Base-by-base conservation (phyloP, 2,113 vertebrate genomes). In the Toxotes chatareus region DNA sequence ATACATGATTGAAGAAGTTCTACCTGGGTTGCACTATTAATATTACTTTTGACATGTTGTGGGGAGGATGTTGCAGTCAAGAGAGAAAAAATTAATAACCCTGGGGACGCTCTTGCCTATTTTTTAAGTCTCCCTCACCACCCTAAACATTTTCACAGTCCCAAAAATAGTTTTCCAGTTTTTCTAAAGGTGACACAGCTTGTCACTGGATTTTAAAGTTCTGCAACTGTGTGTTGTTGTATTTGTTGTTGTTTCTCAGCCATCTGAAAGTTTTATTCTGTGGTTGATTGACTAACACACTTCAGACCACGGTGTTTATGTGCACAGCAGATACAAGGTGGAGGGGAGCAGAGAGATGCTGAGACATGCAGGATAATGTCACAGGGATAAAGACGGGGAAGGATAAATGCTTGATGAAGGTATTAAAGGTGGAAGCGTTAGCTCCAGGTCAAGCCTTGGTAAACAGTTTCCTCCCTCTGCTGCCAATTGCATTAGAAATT, bases 401-500 rank as follows among this genome's bases (percentile, higher is more conserved):
- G 64, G 21, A 82, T 53, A 69, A 62, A 68, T 36, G 47, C 19
- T 63, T 55, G 19, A 23, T 69, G 4, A 55, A 55, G 34, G 40
- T 38, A 73, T 65, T 51, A 27, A 51, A 21, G 44, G 21, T 61
- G 53, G 23, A 14, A 0, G 36, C 38, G 21, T 66, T 7, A 10
- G 16, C 46, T 68, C 21, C 57, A 57, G 56, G 69, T 57, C 46
- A 73, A 27, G 19, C 16, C 23, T 17, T 11, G 40, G 27, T 23
- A 73, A 67, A 74, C 42, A 34, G 11, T 7, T 59, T 74, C 23
- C 47, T 56, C 47, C 14, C 47, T 46, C 38, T 67, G 36, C 46
- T n/a, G 60, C 16, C 55, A 36, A 73, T 31, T 55, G 70, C 23
- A n/a, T 56, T 49, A 42, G n/a, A 47, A 73, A 73, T 31, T 0